Percentiles rank a stretch among this genome's conserved stretches.
These are phyloP conservation scores for Electrona antarctica DNA, from an alignment of 2,113 vertebrate species.

Conservation along the genomic window DNA sequence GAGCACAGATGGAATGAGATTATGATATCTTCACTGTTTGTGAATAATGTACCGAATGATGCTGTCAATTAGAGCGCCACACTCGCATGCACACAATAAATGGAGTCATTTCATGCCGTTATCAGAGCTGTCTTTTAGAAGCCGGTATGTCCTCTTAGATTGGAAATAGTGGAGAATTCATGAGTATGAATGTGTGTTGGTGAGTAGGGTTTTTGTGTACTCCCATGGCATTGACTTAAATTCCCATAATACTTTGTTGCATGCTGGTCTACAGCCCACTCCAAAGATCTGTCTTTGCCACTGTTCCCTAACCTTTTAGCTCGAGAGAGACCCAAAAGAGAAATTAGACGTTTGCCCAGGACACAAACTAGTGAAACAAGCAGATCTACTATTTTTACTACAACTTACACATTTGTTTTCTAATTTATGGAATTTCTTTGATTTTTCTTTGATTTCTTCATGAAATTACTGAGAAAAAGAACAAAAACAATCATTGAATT, in stretches of 20 bases:
- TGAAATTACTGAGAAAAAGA: no score
- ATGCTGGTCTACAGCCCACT: background rate
- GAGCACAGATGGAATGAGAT: background rate
- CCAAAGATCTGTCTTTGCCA: slow-evolving; percentile 10
- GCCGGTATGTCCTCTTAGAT: background rate
- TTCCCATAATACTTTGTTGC: no score
- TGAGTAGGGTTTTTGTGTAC: background rate
- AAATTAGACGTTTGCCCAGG: no score
- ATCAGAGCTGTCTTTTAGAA: background rate
- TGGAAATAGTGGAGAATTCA: no score
- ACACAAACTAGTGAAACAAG: no score
- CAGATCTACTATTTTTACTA: no score
- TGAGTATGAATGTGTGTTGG: slow-evolving; percentile 3
- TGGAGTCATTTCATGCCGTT: slow-evolving; percentile 7
- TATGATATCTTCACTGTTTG: background rate
- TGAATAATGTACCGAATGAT: background rate
- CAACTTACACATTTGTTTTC: no score
- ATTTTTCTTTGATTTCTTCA: no score
- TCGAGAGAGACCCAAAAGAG: no score
- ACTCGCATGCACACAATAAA: slow-evolving; percentile 1
- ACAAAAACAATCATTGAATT: no score
- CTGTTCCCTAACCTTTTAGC: background rate
- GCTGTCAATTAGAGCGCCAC: background rate
- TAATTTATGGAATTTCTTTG: no score
- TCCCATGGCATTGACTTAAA: background rate